A percentile compares a stretch with the other conserved stretches of the same genome.
Conservation (phyloP, 1,140 invertebrate species). For the Drosophila lini region DNA sequence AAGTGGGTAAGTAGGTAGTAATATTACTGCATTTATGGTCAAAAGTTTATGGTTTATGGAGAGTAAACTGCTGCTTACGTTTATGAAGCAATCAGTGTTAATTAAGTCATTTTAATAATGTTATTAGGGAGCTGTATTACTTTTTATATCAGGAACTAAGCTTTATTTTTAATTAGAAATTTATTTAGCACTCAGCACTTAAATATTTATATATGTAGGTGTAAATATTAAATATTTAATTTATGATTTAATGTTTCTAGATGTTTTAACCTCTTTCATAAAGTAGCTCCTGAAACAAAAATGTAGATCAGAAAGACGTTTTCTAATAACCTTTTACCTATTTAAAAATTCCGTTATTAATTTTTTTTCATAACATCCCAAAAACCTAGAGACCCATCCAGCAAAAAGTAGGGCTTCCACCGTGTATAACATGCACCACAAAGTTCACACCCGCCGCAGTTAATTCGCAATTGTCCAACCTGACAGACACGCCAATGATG, state of each 20-base stretch:
- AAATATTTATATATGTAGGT: too few species aligned
- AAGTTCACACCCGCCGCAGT: slow-evolving; percentile 43
- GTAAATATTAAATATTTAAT: too few species aligned
- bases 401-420: neutral
- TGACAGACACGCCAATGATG: slow-evolving; percentile 42
- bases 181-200: too few species aligned
- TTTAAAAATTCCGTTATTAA: too few species aligned
- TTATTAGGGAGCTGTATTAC: too few species aligned
- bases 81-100: neutral
- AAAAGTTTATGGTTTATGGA: neutral
- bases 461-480: slow-evolving; percentile 43
- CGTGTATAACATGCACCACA: slow-evolving; percentile 41
- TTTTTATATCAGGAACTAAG: neutral
- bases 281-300: too few species aligned
- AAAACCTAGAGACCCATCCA: neutral
- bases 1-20: slow-evolving; percentile 12
- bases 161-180: neutral
- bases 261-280: too few species aligned
- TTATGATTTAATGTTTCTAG: too few species aligned
- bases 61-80: neutral
- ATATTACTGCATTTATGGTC: slow-evolving; percentile 10
- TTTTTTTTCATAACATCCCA: neutral
- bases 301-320: too few species aligned
- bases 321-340: too few species aligned
- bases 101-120: neutral